phyloP scores from a whole-genome alignment of 2,888 invertebrate species.

The Xylophagus ater region DNA sequence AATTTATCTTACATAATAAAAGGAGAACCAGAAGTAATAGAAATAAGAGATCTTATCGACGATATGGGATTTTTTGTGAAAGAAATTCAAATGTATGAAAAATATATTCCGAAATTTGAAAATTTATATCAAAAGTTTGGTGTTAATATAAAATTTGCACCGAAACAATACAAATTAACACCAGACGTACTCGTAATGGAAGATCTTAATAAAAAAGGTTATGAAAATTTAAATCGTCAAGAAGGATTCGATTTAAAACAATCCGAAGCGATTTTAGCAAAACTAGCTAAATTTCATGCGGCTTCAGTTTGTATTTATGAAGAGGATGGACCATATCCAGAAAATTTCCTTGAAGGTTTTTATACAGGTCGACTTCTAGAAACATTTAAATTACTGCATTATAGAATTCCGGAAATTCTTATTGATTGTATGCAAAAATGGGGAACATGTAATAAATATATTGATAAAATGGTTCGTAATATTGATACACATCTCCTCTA shows the following conservation, averaged over 20 bases:
- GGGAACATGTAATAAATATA: conserved; percentile 20
- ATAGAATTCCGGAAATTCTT: background rate
- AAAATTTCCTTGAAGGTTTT: background rate
- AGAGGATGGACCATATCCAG: conserved; percentile 16
- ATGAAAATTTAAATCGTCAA: conserved; percentile 7
- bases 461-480: conserved; percentile 26
- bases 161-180: conserved; percentile 10
- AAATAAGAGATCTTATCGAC: background rate
- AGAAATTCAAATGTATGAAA: conserved; percentile 9
- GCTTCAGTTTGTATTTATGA: conserved; percentile 9
- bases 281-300: conserved; percentile 16
- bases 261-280: conserved; percentile 7
- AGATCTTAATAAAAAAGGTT: conserved; percentile 5
- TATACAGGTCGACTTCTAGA: too few relatives aligned
- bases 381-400: too few relatives aligned
- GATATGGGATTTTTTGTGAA: conserved; percentile 5
- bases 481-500: too few relatives aligned
- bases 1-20: too few relatives aligned
- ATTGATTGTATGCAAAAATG: background rate
- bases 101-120: conserved; percentile 2
- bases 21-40: background rate
- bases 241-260: conserved; percentile 9
- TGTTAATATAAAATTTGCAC: conserved; percentile 1
- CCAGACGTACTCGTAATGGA: conserved; percentile 8
- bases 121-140: conserved; percentile 1